phyloP scores from a whole-genome alignment of 2,888 invertebrate genomes.

The Hoplodrina blanda region DNA sequence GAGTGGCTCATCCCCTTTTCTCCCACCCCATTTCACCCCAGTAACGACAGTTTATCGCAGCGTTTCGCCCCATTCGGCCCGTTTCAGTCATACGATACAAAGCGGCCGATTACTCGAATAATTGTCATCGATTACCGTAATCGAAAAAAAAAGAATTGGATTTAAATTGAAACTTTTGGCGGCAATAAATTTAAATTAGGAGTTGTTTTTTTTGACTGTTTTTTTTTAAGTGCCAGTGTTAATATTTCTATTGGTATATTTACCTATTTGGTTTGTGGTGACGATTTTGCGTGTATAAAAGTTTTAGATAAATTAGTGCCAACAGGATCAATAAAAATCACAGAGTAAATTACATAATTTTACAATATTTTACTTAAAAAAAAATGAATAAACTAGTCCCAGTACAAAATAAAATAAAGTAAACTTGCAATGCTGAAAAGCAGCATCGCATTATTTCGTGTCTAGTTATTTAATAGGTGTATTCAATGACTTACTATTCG shows the following conservation, averaged over 20 bases:
- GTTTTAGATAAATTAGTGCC: not conserved
- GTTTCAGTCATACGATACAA: slow-evolving; percentile 76
- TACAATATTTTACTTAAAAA: not conserved
- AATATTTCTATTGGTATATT: not conserved
- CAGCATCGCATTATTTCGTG: too few relatives aligned
- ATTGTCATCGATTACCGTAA: slow-evolving; percentile 63
- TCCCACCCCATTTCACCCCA: slow-evolving; percentile 67
- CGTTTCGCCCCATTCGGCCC: slow-evolving; percentile 78
- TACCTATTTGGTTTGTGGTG: not conserved
- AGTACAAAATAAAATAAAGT: too few relatives aligned
- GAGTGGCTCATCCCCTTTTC: slow-evolving; percentile 47
- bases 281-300: not conserved
- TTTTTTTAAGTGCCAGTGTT: not conserved
- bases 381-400: not conserved
- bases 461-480: too few relatives aligned
- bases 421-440: too few relatives aligned
- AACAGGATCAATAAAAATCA: not conserved
- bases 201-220: not conserved
- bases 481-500: too few relatives aligned
- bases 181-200: slow-evolving; percentile 16
- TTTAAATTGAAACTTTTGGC: slow-evolving; percentile 18
- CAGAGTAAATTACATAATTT: too few relatives aligned
- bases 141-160: slow-evolving; percentile 36
- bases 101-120: slow-evolving; percentile 76
- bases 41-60: slow-evolving; percentile 80